Evolutionary conservation across 2,888 invertebrate genomes (phyloP).

Genomic region (Archips crataeganus): DNA sequence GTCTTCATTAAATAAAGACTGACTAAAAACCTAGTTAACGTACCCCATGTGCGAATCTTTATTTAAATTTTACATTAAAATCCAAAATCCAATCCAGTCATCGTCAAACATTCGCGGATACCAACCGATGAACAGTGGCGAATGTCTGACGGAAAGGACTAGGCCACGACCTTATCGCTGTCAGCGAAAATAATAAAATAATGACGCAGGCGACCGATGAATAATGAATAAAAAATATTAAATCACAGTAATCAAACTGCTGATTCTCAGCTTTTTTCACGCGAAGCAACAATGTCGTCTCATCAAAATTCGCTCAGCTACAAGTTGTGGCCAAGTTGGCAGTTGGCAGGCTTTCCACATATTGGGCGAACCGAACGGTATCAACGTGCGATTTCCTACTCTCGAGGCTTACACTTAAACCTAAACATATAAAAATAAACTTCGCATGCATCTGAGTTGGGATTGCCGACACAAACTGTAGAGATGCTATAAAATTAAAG

Average conservation of each 20-base stretch:
- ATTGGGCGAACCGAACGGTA: neutral
- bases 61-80: neutral
- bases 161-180: conserved; percentile 1
- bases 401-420: neutral
- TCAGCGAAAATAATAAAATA: neutral
- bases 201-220: neutral
- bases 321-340: neutral
- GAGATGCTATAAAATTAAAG: no score
- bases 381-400: neutral
- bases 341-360: conserved; percentile 7
- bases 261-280: neutral
- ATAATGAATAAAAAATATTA: neutral
- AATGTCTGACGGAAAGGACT: conserved; percentile 24
- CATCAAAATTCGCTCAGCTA: neutral
- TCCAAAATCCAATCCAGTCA: neutral
- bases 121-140: conserved; percentile 39
- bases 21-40: conserved; percentile 13
- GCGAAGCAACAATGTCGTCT: neutral
- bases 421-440: neutral
- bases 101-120: conserved; percentile 36
- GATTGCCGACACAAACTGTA: neutral
- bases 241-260: neutral
- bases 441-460: neutral
- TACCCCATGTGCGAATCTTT: conserved; percentile 11
- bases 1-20: conserved; percentile 47